phyloP scores from a whole-genome alignment of 2,797 vertebrate species.

The Synaphobranchus kaupii region DNA sequence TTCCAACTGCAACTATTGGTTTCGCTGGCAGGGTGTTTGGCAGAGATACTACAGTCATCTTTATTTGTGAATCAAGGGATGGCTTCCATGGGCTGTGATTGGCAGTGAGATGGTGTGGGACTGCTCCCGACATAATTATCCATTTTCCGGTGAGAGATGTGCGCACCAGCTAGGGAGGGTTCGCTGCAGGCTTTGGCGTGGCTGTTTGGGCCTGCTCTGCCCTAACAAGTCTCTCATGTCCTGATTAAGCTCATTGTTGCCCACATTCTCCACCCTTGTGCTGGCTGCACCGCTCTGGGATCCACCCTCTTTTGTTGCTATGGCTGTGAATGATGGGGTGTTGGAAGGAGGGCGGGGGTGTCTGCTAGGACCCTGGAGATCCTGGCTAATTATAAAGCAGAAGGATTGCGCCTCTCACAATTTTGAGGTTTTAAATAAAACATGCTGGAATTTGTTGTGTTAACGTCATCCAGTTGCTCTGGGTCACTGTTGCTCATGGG shows the following conservation, averaged over 20 bases:
- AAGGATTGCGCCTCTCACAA: not conserved
- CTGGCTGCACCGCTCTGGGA: not conserved
- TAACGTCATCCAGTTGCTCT: not conserved
- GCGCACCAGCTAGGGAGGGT: not conserved
- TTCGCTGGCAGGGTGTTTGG: not conserved
- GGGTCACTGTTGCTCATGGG: not conserved
- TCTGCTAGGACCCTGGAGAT: not conserved
- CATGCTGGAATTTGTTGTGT: not conserved
- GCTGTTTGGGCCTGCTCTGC: not conserved
- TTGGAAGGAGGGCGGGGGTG: not conserved
- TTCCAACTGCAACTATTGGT: not conserved
- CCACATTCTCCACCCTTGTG: not conserved
- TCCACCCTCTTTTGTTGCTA: not conserved
- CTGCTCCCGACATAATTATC: not conserved
- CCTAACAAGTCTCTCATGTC: constrained; percentile 7
- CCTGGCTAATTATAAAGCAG: not conserved
- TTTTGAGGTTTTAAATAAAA: not conserved
- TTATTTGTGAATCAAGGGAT: not conserved
- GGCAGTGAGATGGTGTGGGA: not conserved
- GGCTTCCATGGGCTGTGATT: not conserved
- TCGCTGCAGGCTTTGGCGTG: not conserved
- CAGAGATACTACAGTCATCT: not conserved
- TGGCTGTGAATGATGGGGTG: not conserved
- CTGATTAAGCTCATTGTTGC: not conserved
- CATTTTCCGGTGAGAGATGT: not conserved